These are phyloP conservation scores for Ophthalmolycus amberensis DNA, from an alignment of 2,113 vertebrate genomes.

Conservation along the genomic window DNA sequence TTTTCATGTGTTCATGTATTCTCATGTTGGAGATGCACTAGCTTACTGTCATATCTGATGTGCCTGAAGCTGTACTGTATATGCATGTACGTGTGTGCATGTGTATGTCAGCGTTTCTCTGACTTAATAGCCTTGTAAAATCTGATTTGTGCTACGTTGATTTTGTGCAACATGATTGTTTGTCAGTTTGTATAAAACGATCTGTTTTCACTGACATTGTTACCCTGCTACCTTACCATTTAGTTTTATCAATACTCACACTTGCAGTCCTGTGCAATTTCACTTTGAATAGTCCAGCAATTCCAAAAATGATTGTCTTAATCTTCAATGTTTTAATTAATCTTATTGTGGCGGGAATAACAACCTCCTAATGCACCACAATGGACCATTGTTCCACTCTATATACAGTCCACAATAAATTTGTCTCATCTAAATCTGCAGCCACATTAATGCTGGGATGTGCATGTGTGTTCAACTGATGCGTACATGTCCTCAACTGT, in stretches of 20 bases:
- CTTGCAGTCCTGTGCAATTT: not conserved
- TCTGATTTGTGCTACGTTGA: not conserved
- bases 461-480: not conserved
- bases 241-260: not conserved
- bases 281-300: not conserved
- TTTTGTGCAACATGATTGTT: not conserved
- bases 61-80: not conserved
- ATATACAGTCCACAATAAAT: not conserved
- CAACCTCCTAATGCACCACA: not conserved
- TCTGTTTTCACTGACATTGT: not conserved
- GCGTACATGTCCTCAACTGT: not conserved
- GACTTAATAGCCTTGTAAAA: not conserved
- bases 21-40: not conserved
- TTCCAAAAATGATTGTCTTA: not conserved
- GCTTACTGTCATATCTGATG: not conserved
- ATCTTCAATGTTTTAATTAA: conserved; percentile 6
- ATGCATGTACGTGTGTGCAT: not conserved
- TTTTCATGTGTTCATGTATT: not conserved
- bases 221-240: not conserved
- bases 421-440: conserved; percentile 14
- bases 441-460: not conserved
- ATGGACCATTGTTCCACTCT: not conserved
- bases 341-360: not conserved
- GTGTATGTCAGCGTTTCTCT: not conserved
- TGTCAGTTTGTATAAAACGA: not conserved